Base-by-base conservation (phyloP, 1,140 invertebrate species). In the Caerostris extrusa region DNA sequence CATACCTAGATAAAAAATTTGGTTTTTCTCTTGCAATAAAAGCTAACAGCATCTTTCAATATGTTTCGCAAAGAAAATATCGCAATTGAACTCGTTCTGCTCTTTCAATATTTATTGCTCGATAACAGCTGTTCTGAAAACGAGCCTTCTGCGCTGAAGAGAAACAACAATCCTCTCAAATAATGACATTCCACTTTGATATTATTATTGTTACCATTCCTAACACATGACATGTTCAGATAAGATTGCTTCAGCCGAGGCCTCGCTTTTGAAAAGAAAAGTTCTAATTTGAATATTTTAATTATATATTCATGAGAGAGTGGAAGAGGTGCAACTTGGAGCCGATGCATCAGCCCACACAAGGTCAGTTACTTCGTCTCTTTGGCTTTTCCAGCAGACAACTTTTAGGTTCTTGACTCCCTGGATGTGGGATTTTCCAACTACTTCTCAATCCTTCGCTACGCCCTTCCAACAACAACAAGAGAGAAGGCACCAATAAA, bases 261-360 rank as follows among this genome's bases (percentile, higher is more conserved):
- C 34, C 14, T 64, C 17, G 17, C 61, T 64, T 53, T 50, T 77
- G 71, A 77, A 77, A 77, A 77, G 71, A 77, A 64, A 77, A 77
- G 71, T 77, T 77, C 34, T 77, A 77, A 77, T 77, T 77, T 77
- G 71, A 77, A 77, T 77, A 77, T 77, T n/a, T 77, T 77, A 77
- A 77, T 77, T 77, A 77, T 77, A 77, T 77, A 77, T 77, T 77
- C 82, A 85, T 56, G 57, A 85, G 82, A 85, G 82, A 85, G 55
- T 85, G 57, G 34, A 85, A 85, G 57, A 56, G n/a, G n/a, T 55
- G 55, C 82, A 58, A 85, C 82, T 85, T 58, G 82, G 82, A 85
- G 82, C 82, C 82, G 57, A 85, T 85, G 82, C 17, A 85, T 85
- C 82, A 58, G 55, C 82, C 82, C 82, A 85, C 82, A 85, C 82